Base-by-base conservation (phyloP, 2,888 invertebrate genomes). In the Trachelus troglodyta region DNA sequence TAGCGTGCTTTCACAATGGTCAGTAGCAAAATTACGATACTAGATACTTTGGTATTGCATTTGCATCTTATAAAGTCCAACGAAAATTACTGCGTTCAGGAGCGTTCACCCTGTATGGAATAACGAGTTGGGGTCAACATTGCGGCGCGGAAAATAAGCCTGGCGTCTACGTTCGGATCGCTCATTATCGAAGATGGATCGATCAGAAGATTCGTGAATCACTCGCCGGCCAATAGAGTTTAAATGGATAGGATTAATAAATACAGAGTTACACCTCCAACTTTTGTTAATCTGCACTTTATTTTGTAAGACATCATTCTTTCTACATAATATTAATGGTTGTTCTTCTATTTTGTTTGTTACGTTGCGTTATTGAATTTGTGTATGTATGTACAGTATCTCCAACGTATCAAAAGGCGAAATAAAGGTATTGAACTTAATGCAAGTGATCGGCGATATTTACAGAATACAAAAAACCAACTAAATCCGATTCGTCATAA, bases 101-200 rank as follows among this genome's bases (percentile, higher is more conserved):
- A 82, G 92, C 92, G 12, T 95, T 94, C 86, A 94, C 94, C 0
- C 89, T 96, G 30, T 95, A 94, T 83, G 96, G 96, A 37, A 92
- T 96, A 12, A 96, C 95, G 34, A 96, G 96, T 56, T 96, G 96
- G 96, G 96, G 96, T 23, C 95, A 95, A 82, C 95, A 95, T 79
- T 96, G 96, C 85, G 96, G 96, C 11, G 93, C 94, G 84, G 93
- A 94, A 12, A 95, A 96, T 87, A 95, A 95, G 86, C 96, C 96
- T 0, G 96, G 96, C 3, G 95, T 96, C 69, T 96, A 96, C 88
- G 95, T 95, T 1, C 94, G 94, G 77, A 93, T 96, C 15, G 92
- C 94, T 15, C 90, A 94, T 85, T 96, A 95, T 87, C 92, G 94
- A 75, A 92, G 93, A 80, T 96, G 96, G 96, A 95, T 96, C 79